Percentiles rank a stretch among this genome's conserved stretches.
Evolutionary conservation across 2,113 vertebrate genomes (phyloP).

Genomic region (Cynocephalus volans): DNA sequence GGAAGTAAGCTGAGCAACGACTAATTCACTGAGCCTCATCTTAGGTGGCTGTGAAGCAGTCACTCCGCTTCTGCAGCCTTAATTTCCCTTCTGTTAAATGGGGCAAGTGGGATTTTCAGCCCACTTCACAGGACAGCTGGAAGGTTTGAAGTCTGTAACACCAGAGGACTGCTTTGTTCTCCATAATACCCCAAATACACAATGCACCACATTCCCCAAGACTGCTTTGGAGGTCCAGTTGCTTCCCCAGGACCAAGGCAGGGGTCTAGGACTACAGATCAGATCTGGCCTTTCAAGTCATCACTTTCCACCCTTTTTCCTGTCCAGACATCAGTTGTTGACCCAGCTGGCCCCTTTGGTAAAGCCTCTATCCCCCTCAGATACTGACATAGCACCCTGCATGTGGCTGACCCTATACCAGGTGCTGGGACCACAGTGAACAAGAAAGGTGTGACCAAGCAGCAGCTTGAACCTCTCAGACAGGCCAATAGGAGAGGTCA

Average conservation of each 20-base stretch:
- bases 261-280: too few relatives aligned
- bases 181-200: too few relatives aligned
- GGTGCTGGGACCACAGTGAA: rapidly evolving
- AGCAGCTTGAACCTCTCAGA: neutral
- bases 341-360: neutral
- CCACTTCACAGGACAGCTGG: neutral
- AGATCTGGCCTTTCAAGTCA: neutral
- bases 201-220: rapidly evolving
- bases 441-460: neutral
- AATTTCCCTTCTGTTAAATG: neutral
- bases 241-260: too few relatives aligned
- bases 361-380: neutral
- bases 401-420: rapidly evolving
- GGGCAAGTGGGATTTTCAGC: neutral
- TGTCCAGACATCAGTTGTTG: neutral
- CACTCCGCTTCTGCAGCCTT: neutral
- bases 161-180: rapidly evolving
- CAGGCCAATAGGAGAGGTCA: neutral
- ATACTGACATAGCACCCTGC: rapidly evolving
- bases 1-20: rapidly evolving
- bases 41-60: rapidly evolving
- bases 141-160: rapidly evolving
- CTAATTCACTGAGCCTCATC: rapidly evolving
- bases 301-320: neutral
- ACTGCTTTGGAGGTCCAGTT: rapidly evolving